Percentiles rank a stretch among this genome's conserved stretches.
Evolutionary conservation across 2,888 invertebrate species (phyloP).

Genomic region (Mesodorylaimus sp.): DNA sequence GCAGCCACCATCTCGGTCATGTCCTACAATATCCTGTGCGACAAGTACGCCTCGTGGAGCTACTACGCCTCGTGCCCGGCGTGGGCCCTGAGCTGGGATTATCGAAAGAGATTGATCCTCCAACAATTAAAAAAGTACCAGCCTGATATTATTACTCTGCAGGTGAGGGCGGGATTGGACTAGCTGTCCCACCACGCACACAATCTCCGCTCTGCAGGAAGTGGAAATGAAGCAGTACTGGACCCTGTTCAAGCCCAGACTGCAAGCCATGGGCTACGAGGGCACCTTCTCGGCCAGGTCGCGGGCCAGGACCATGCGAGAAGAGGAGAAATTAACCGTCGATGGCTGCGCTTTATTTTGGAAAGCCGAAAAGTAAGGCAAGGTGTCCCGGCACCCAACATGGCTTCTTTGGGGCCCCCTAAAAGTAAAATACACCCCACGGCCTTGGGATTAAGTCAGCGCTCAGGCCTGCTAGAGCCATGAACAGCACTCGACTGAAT

Average conservation of each 20-base stretch:
- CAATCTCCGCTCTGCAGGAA: conserved; percentile 69
- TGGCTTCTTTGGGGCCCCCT: too few relatives aligned
- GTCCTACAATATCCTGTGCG: conserved; percentile 98
- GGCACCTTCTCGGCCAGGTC: conserved; percentile 97
- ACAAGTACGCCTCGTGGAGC: conserved; percentile 93
- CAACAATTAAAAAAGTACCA: conserved; percentile 87
- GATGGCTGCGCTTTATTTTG: conserved; percentile 99
- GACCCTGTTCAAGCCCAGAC: conserved; percentile 80
- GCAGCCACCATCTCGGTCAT: conserved; percentile 65
- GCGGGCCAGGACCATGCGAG: conserved; percentile 91
- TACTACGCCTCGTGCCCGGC: conserved; percentile 97
- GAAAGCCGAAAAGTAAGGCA: conserved; percentile 37
- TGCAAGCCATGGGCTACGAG: conserved; percentile 59
- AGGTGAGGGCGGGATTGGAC: too few relatives aligned
- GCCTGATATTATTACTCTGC: conserved; percentile 84
- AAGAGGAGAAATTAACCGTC: conserved; percentile 85
- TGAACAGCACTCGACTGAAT: too few relatives aligned
- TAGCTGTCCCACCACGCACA: too few relatives aligned
- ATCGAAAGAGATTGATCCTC: conserved; percentile 86
- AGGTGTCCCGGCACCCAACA: too few relatives aligned
- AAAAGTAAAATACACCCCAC: too few relatives aligned
- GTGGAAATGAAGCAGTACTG: conserved; percentile 98
- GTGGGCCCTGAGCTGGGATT: conserved; percentile 97
- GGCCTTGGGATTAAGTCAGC: too few relatives aligned
- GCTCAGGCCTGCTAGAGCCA: too few relatives aligned